Conservation (phyloP, 2,797 vertebrate species). For the Diplodus puntazzo region DNA sequence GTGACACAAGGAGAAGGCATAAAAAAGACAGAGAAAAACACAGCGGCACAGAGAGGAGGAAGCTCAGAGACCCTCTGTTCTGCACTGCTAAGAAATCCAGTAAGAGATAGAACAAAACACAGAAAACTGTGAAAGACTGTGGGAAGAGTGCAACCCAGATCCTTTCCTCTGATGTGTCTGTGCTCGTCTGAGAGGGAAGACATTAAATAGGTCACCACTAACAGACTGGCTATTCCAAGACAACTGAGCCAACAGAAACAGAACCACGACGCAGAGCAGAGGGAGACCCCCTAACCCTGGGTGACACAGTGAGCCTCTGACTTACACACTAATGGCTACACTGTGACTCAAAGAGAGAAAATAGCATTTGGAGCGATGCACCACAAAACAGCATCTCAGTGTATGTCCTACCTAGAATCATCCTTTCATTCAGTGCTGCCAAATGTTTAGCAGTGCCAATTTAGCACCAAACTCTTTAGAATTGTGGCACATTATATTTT, state of each 20-base stretch:
- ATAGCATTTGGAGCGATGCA: neutral
- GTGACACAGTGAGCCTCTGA: conserved; percentile 30
- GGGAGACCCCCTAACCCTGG: conserved; percentile 41
- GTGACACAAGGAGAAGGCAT: conserved; percentile 2
- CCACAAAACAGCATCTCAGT: conserved; percentile 8
- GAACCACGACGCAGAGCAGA: conserved; percentile 46
- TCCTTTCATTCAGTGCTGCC: neutral
- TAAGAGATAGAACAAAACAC: conserved; percentile 48
- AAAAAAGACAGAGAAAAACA: conserved; percentile 15
- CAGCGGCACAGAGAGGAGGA: conserved; percentile 21
- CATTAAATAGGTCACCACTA: conserved; percentile 85
- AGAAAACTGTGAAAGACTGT: conserved; percentile 51
- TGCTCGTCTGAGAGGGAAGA: conserved; percentile 47
- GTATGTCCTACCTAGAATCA: neutral
- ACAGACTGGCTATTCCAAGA: conserved; percentile 79
- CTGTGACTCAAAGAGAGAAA: conserved; percentile 17
- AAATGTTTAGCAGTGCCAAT: conserved; percentile 2
- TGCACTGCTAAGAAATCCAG: conserved; percentile 31
- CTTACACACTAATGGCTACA: conserved; percentile 12
- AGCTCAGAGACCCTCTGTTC: conserved; percentile 25
- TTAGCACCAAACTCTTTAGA: neutral
- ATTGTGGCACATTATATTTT: neutral
- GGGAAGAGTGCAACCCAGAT: conserved; percentile 53
- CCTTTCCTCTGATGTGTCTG: conserved; percentile 37
- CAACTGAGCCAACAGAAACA: conserved; percentile 64